A percentile compares a stretch with the other conserved stretches of the same genome.
phyloP scores from a whole-genome alignment of 2,113 vertebrate species.

The Leptobrachium ailaonicum region DNA sequence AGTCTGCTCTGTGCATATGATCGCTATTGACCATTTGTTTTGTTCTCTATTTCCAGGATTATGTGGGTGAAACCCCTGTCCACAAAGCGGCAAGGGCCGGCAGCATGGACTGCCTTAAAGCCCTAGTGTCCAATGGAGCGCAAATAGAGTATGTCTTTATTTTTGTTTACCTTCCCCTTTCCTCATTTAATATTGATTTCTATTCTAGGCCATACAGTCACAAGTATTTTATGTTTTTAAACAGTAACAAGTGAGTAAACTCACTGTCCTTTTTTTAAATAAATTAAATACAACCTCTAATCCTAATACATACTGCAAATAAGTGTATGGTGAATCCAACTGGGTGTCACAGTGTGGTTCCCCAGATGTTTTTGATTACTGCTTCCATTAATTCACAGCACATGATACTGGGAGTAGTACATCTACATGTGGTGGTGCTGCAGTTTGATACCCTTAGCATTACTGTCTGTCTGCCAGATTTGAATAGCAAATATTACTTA shows the following conservation, averaged over 20 bases:
- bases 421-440: too few relatives aligned
- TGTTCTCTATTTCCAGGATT: slow-evolving; percentile 75
- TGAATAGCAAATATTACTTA: too few relatives aligned
- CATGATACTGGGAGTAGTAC: too few relatives aligned
- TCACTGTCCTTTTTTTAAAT: background rate
- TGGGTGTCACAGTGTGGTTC: too few relatives aligned
- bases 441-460: too few relatives aligned
- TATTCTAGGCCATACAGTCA: slow-evolving; percentile 19
- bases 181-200: background rate
- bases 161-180: slow-evolving; percentile 48
- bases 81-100: slow-evolving; percentile 95
- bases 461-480: too few relatives aligned
- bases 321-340: too few relatives aligned
- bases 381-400: too few relatives aligned
- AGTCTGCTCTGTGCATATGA: too few relatives aligned
- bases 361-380: too few relatives aligned
- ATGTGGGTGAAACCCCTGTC: slow-evolving; percentile 90
- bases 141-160: slow-evolving; percentile 84
- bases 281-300: too few relatives aligned
- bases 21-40: background rate
- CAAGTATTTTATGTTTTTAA: slow-evolving; percentile 17
- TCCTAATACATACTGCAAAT: too few relatives aligned
- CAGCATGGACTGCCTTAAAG: slow-evolving; percentile 89
- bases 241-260: slow-evolving; percentile 6
- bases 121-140: slow-evolving; percentile 86